Evolutionary conservation across 2,888 invertebrate species (phyloP), one percentile per base, ranked within the genome.

Genomic region (Biston stratarius): DNA sequence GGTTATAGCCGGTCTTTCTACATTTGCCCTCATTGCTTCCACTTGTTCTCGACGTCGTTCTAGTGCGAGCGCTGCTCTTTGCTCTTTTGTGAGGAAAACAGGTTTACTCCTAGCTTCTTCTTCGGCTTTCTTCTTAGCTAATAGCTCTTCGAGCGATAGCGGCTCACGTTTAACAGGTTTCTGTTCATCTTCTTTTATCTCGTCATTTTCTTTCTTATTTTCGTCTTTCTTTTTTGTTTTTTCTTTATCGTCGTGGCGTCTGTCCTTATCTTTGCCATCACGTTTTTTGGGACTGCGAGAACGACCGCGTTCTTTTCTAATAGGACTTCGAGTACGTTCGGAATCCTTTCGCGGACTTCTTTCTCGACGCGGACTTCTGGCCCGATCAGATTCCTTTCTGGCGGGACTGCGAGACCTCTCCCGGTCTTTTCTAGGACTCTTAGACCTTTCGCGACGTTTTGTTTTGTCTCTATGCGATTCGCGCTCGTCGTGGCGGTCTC

Each of bases 51-150:
- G 97, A 0, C 99, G 95, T 59, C 97, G 95, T 82, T 97, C 96
- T 14, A 99, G 81, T 0, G 99, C 99, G 80, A 98, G 96, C 0
- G 96, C 97, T 0, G 97, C 98, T 79, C 99, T 95, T 86, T 99
- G 98, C 86, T 99, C 99, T 94, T 99, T 99, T 0, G 98, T 98
- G 45, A 99, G 92, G 86, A 99, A 99, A 40, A 99, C 98, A 0
- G 99, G 99, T 94, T 99, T 99, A 77, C 98, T 98, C 60, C 97
- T 95, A 0, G 98, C 98, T 81, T 97, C 97, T 86, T 99, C 99
- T 84, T 99, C 99, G 0, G 98, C 98, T 83, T 99, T 99, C 85
- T 99, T 99, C 89, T 99, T 99, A 0, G 98, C 97, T 56, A 99
- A 91, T 48, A 99, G 88, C 86, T 99, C 99, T 86, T 99, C 99